These are phyloP conservation scores for Aphelinus atriplicis DNA, from an alignment of 1,140 invertebrate genomes.

Conservation along the genomic window DNA sequence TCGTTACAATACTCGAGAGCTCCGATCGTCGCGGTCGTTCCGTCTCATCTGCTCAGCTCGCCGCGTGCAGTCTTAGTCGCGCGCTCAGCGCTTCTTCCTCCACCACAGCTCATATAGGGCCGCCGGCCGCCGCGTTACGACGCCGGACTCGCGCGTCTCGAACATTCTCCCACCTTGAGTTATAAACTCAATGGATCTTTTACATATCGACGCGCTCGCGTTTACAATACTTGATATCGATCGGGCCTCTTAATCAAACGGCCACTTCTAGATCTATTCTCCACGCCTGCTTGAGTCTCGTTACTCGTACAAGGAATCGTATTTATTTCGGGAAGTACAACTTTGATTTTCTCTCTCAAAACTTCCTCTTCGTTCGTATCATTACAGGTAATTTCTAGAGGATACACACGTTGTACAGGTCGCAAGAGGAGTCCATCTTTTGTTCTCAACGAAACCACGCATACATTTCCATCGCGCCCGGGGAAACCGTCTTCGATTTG, in stretches of 20 bases:
- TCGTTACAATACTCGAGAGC: no score
- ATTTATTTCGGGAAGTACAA: neutral
- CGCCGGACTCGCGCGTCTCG: no score
- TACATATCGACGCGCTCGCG: no score
- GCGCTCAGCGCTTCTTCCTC: neutral
- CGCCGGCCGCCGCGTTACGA: no score
- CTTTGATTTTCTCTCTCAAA: neutral
- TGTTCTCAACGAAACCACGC: constrained; percentile 32
- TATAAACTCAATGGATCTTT: no score
- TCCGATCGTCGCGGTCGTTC: no score
- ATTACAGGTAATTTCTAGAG: constrained; percentile 28
- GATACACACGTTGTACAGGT: constrained; percentile 29
- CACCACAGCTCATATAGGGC: no score
- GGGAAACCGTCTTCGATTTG: constrained; percentile 33
- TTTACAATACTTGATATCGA: neutral
- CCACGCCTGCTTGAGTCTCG: neutral
- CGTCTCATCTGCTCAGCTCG: no score
- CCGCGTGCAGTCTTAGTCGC: no score
- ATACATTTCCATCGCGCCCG: constrained; percentile 38
- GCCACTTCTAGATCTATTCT: neutral
- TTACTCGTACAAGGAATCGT: no score
- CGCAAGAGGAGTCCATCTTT: constrained; percentile 19
- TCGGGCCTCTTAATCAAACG: neutral
- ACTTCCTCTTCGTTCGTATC: constrained; percentile 5
- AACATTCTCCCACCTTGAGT: no score